These are phyloP conservation scores for Margarornis squamiger DNA, from an alignment of 2,797 vertebrate genomes.

Conservation along the genomic window DNA sequence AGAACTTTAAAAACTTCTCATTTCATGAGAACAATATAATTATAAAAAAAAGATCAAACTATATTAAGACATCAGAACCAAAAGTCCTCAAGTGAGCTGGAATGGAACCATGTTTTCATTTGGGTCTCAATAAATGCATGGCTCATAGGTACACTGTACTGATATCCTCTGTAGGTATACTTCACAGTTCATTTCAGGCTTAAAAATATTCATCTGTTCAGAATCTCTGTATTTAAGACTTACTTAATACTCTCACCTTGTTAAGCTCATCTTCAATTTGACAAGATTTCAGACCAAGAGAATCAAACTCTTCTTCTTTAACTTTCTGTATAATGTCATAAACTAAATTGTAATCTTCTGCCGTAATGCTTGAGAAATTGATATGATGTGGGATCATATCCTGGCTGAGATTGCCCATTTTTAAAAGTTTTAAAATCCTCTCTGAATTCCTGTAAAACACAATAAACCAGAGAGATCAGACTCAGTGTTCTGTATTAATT, in stretches of 20 bases:
- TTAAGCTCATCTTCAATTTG: conserved; percentile 90
- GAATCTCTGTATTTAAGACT: neutral
- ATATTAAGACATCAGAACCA: neutral
- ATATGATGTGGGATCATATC: conserved; percentile 88
- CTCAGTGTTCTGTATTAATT: neutral
- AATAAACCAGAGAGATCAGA: conserved; percentile 28
- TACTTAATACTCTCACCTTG: conserved; percentile 80
- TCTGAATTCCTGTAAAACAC: conserved; percentile 85
- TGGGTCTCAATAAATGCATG: fast-evolving
- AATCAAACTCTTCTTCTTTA: conserved; percentile 80
- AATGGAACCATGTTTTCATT: neutral
- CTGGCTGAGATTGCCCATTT: conserved; percentile 78
- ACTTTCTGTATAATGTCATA: conserved; percentile 82
- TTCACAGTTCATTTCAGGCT: neutral
- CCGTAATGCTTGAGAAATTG: conserved; percentile 85
- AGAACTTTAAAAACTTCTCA: neutral
- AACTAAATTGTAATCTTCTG: conserved; percentile 87
- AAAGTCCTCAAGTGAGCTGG: neutral
- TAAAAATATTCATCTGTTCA: neutral
- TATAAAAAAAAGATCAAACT: neutral
- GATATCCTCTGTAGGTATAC: neutral
- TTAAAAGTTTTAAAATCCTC: conserved; percentile 83
- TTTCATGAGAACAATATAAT: neutral
- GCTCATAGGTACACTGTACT: neutral
- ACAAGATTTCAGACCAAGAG: conserved; percentile 86